Conservation (phyloP, 2,888 invertebrate genomes). For the Ichneumoninae sp. region DNA sequence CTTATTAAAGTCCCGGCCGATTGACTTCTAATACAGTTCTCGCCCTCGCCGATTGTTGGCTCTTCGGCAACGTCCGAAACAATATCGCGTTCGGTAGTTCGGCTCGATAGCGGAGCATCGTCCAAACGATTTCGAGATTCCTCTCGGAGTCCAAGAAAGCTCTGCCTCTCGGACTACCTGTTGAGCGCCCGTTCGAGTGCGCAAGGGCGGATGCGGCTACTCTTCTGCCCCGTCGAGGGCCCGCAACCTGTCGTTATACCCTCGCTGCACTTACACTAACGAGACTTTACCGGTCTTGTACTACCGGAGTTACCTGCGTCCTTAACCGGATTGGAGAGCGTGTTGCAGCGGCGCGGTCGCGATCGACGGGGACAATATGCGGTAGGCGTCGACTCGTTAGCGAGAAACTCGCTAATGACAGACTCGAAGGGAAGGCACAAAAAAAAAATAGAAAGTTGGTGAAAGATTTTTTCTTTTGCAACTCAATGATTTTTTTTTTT, state of each 20-base stretch:
- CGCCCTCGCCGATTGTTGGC: too few relatives aligned
- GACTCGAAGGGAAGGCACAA: conserved; percentile 1
- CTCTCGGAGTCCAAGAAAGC: conserved; percentile 3
- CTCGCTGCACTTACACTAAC: conserved; percentile 44
- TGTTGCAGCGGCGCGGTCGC: neutral
- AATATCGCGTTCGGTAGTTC: conserved; percentile 9
- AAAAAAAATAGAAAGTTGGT: conserved; percentile 23
- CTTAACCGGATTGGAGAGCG: conserved; percentile 41
- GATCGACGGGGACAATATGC: neutral
- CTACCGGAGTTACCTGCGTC: conserved; percentile 20
- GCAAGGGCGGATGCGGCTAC: conserved; percentile 58
- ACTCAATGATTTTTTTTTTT: neutral
- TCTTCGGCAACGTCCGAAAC: neutral
- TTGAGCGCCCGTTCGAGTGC: conserved; percentile 8
- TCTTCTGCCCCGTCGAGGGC: conserved; percentile 15
- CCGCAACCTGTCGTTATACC: conserved; percentile 39
- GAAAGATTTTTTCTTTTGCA: neutral
- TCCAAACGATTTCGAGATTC: conserved; percentile 13
- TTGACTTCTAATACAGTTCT: too few relatives aligned
- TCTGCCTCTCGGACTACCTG: conserved; percentile 38
- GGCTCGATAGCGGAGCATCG: neutral
- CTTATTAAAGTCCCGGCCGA: too few relatives aligned
- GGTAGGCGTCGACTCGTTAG: conserved; percentile 28
- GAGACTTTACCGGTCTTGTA: conserved; percentile 58
- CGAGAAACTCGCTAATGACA: conserved; percentile 27